Evolutionary conservation across 2,888 invertebrate species (phyloP).

Genomic region (Tetropium fuscum): DNA sequence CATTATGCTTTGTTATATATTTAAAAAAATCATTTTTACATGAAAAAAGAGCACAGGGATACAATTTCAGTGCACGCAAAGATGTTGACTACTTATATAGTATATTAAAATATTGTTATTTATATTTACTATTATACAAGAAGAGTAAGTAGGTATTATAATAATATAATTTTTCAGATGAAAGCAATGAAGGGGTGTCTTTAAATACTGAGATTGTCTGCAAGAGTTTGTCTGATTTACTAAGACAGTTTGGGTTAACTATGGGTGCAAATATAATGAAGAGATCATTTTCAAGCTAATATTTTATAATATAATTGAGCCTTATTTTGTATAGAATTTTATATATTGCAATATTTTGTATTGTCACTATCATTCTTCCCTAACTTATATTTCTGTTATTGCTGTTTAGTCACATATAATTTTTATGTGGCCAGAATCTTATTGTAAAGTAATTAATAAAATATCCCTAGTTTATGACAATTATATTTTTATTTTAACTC

Average conservation of each 20-base stretch:
- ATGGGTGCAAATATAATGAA: conserved; percentile 58
- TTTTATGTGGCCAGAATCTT: conserved; percentile 15
- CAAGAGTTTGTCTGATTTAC: conserved; percentile 56
- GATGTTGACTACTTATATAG: no score
- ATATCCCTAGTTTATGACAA: not conserved
- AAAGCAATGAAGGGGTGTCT: conserved; percentile 46
- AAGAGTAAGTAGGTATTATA: no score
- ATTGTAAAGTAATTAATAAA: conserved; percentile 12
- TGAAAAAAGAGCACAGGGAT: no score
- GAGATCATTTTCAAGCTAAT: conserved; percentile 36
- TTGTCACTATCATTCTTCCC: conserved; percentile 1
- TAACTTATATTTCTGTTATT: not conserved
- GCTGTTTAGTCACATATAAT: conserved; percentile 16
- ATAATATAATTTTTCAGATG: no score
- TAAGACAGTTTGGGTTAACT: conserved; percentile 59
- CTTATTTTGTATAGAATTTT: conserved; percentile 28
- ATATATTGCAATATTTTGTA: conserved; percentile 28
- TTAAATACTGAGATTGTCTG: conserved; percentile 60
- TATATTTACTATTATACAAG: no score
- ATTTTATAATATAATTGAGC: conserved; percentile 17
- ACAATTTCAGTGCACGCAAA: no score
- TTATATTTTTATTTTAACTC: not conserved
- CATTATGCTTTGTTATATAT: no score
- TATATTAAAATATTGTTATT: no score
- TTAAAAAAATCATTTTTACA: no score